Evolutionary conservation across 2,888 invertebrate species (phyloP).

Genomic region (Hemicrepidius hirtus): DNA sequence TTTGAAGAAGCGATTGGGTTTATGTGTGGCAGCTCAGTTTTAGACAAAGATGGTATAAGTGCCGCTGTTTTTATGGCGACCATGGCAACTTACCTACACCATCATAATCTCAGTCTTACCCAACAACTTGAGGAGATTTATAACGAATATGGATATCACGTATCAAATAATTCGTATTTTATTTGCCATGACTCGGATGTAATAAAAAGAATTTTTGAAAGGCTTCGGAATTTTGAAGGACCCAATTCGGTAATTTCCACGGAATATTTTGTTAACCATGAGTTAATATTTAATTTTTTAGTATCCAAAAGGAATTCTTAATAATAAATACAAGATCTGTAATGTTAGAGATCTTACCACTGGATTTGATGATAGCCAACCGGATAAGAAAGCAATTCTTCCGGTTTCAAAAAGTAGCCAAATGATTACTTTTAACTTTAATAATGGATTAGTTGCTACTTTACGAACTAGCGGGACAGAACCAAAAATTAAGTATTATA

Average conservation of each 20-base stretch:
- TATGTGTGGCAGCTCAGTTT: slow-evolving; percentile 91
- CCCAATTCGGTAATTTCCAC: slow-evolving; percentile 76
- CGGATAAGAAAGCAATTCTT: slow-evolving; percentile 81
- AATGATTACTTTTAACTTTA: slow-evolving; percentile 97
- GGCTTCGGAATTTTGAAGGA: slow-evolving; percentile 84
- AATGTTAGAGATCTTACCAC: slow-evolving; percentile 91
- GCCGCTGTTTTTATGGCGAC: slow-evolving; percentile 89
- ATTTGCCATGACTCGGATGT: slow-evolving; percentile 84
- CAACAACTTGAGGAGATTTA: slow-evolving; percentile 86
- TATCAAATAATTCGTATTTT: slow-evolving; percentile 91
- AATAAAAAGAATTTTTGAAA: slow-evolving; percentile 85
- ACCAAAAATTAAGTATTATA: slow-evolving; percentile 99
- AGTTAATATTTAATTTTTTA: too few relatives aligned
- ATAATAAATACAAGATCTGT: slow-evolving; percentile 78
- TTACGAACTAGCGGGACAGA: slow-evolving; percentile 98
- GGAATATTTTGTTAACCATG: too few relatives aligned
- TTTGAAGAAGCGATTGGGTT: slow-evolving; percentile 99
- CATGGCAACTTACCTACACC: slow-evolving; percentile 81
- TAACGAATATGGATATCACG: slow-evolving; percentile 90
- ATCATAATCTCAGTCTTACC: slow-evolving; percentile 75
- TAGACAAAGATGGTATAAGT: slow-evolving; percentile 97
- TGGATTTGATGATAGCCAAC: slow-evolving; percentile 85
- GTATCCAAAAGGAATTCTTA: slow-evolving; percentile 82
- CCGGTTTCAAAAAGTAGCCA: slow-evolving; percentile 82
- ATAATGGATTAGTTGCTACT: slow-evolving; percentile 89